Evolutionary conservation across 2,888 invertebrate genomes (phyloP).

Genomic region (Thereva unica): DNA sequence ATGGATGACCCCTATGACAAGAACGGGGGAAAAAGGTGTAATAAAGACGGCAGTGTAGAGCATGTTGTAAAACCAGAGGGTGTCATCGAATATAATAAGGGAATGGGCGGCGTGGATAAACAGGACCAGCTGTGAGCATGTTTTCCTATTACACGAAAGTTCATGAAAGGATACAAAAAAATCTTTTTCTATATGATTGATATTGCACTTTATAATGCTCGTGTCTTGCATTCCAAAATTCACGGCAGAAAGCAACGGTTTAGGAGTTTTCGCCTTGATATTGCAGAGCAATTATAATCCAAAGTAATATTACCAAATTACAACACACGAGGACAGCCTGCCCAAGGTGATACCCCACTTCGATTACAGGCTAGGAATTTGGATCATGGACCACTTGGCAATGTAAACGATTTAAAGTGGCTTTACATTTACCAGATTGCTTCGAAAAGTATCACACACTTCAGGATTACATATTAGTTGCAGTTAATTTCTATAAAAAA

Average conservation of each 20-base stretch:
- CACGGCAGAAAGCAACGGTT: neutral
- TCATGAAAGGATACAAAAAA: conserved; percentile 24
- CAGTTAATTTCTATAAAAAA: neutral
- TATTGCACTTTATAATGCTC: conserved; percentile 16
- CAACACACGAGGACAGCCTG: neutral
- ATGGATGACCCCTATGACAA: no score
- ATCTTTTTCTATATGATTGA: conserved; percentile 20
- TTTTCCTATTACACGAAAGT: conserved; percentile 21
- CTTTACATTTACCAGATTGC: conserved; percentile 10
- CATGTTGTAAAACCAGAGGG: conserved; percentile 25
- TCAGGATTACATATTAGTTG: conserved; percentile 15
- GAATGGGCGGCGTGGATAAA: conserved; percentile 28
- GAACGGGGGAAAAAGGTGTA: conserved; percentile 10
- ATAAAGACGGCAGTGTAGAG: neutral
- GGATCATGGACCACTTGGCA: conserved; percentile 12
- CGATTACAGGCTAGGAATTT: conserved; percentile 16
- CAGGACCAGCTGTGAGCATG: conserved; percentile 25
- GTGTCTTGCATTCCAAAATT: conserved; percentile 14
- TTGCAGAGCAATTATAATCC: conserved; percentile 8
- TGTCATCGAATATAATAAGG: conserved; percentile 24
- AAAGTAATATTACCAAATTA: neutral
- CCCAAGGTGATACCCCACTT: neutral
- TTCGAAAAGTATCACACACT: conserved; percentile 12
- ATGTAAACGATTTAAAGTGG: conserved; percentile 15
- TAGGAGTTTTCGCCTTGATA: conserved; percentile 5